Evolutionary conservation across 2,113 vertebrate genomes (phyloP), one percentile per base, ranked within the genome.

Genomic region (Rattus norvegicus): DNA sequence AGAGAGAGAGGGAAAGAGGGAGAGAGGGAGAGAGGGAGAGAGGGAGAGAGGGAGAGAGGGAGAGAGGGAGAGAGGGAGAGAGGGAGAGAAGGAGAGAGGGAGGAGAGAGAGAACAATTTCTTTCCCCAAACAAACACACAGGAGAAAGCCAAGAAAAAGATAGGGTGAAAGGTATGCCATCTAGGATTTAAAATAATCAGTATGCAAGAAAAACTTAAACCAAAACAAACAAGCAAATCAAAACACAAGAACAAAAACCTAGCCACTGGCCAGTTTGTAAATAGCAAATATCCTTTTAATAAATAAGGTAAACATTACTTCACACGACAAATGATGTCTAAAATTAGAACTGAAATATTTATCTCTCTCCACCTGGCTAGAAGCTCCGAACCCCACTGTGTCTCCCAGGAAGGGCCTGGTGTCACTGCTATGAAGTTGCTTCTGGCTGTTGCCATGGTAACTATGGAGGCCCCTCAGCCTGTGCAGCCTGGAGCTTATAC

Each of bases 171-270:
- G 56, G 72, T 2, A 70, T 0, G 11, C 19, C 67, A 83, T 77
- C 81, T 49, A 79, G n/a, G 5, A 73, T 61, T 73, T 94, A 52
- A 94, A 97, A 67, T 47, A 94, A 85, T 36, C 36, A 83, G 24
- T 33, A 88, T 49, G 12, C 24, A 33, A 84, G 67, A 70, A 83
- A 61, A 67, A 65, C 33, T 26, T 69, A 88, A 72, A 28, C 70
- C 93, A 47, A 49, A 88, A 77, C n/a, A 43, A 75, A 11, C 72
- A 73, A 73, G n/a, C 70, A 73, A 89, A 20, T 3, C 65, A 59
- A 76, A 67, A 33, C 12, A 69, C 65, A 69, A 11, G 16, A 33
- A 84, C 20, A 43, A 26, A 72, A 28, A 80, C 30, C 36, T n/a
- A 47, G 69, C 39, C 30, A 43, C 3, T 39, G 20, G 56, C 30